Conservation (phyloP, 1,140 invertebrate species). For the Halyomorpha halys region DNA sequence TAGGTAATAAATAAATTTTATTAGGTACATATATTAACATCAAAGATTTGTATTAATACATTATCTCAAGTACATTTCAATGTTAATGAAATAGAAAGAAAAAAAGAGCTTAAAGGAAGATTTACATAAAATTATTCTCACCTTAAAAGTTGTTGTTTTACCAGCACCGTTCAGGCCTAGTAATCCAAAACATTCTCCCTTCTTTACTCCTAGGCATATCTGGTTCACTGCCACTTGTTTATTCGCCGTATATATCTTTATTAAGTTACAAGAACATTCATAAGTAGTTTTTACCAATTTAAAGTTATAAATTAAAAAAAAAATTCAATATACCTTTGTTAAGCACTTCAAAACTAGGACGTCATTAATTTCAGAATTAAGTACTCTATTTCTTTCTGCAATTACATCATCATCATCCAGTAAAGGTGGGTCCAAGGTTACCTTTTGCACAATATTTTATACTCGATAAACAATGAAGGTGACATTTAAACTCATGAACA, state of each 20-base stretch:
- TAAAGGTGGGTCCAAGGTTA: neutral
- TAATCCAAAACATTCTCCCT: slow-evolving; percentile 80
- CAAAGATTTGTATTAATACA: too few relatives aligned
- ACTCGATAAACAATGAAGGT: neutral
- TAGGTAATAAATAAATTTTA: too few relatives aligned
- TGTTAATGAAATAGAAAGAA: too few relatives aligned
- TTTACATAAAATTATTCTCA: slow-evolving; percentile 37
- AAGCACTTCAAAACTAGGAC: slow-evolving; percentile 27
- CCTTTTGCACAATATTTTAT: slow-evolving; percentile 11
- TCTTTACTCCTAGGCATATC: slow-evolving; percentile 51
- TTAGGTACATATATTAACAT: too few relatives aligned
- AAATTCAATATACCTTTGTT: slow-evolving; percentile 11
- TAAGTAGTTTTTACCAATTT: neutral
- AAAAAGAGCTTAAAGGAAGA: too few relatives aligned
- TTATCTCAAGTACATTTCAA: too few relatives aligned
- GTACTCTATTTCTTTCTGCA: slow-evolving; percentile 26
- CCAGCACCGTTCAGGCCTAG: slow-evolving; percentile 77
- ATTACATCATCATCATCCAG: slow-evolving; percentile 29
- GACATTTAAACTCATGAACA: too few relatives aligned
- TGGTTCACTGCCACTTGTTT: slow-evolving; percentile 51
- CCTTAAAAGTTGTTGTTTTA: slow-evolving; percentile 79
- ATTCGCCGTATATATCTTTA: neutral
- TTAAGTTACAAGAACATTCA: neutral
- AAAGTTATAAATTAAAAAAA: neutral
- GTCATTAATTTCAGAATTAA: slow-evolving; percentile 16